Conservation (phyloP, 2,888 invertebrate species). For the Koerneria pararmatus region DNA sequence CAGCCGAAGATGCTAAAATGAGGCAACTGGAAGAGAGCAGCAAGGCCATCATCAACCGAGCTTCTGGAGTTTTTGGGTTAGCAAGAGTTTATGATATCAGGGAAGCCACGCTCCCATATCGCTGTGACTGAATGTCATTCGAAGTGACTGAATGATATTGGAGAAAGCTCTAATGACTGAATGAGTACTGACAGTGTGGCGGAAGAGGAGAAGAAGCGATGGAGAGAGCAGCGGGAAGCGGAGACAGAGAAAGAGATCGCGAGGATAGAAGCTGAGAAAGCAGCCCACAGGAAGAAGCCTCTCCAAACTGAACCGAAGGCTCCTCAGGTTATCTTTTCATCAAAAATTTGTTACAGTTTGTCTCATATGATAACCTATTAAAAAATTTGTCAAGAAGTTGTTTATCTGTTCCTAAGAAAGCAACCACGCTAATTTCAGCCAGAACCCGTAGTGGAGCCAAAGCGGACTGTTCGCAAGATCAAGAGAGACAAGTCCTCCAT, state of each 20-base stretch:
- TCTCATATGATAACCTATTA: too few species aligned
- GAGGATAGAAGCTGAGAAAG: constrained; percentile 33
- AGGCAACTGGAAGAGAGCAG: constrained; percentile 35
- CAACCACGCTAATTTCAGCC: background rate
- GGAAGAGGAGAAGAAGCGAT: constrained; percentile 48
- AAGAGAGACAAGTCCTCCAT: constrained; percentile 23
- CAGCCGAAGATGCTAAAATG: constrained; percentile 35
- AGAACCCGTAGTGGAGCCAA: constrained; percentile 25
- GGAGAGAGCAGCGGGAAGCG: constrained; percentile 42
- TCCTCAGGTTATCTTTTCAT: background rate
- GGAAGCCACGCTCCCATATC: background rate
- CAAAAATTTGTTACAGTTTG: background rate
- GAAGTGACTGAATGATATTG: background rate
- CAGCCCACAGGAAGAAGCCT: background rate
- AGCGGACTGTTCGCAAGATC: constrained; percentile 27
- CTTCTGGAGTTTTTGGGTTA: constrained; percentile 27
- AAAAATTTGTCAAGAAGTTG: too few species aligned
- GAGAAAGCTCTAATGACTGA: background rate
- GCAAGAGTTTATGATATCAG: background rate
- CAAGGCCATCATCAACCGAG: constrained; percentile 27
- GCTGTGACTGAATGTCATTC: background rate
- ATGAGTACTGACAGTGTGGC: constrained; percentile 36
- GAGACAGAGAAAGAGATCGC: constrained; percentile 39
- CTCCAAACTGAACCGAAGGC: background rate
- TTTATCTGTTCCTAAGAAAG: background rate